Conservation (phyloP, 2,888 invertebrate species). For the Axea sp. region DNA sequence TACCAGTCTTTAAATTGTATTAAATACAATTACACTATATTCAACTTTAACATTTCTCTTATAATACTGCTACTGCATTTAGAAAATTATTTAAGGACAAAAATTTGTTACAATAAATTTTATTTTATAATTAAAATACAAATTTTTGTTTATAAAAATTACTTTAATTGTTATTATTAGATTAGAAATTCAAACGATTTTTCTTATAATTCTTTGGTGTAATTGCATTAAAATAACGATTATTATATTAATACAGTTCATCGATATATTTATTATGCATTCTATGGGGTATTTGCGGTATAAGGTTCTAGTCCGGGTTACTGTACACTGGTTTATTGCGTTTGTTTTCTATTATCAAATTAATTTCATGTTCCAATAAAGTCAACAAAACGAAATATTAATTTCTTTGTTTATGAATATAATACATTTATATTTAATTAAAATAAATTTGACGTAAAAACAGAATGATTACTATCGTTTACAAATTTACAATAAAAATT, state of each 20-base stretch:
- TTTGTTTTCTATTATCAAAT: constrained; percentile 12
- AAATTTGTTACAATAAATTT: no score
- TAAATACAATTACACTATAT: no score
- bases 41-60: no score
- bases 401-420: no score
- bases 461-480: neutral
- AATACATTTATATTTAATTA: neutral
- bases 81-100: no score
- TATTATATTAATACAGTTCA: constrained; percentile 73
- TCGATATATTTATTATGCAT: constrained; percentile 59
- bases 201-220: constrained; percentile 75
- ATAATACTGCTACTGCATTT: no score
- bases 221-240: constrained; percentile 81
- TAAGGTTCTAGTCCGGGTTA: constrained; percentile 48
- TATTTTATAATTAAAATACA: no score
- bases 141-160: no score
- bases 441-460: neutral
- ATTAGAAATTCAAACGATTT: constrained; percentile 66
- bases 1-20: neutral
- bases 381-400: no score
- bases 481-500: neutral
- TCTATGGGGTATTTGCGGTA: constrained; percentile 70
- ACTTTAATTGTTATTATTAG: no score
- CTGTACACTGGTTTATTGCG: neutral
- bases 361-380: no score